Evolutionary conservation across 2,113 vertebrate species (phyloP).

Genomic region (Corydoras sp.): DNA sequence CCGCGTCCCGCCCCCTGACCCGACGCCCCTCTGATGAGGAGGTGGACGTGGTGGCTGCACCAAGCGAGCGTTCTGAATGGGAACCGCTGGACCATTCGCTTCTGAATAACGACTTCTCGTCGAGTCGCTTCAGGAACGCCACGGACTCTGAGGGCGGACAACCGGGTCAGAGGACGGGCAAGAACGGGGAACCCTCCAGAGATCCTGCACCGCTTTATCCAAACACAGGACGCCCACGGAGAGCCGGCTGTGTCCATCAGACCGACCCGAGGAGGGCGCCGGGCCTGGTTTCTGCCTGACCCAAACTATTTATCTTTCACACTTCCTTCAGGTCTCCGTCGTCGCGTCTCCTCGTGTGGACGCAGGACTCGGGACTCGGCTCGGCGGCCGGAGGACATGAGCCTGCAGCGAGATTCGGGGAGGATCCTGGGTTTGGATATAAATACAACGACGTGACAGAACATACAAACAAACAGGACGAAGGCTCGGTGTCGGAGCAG

Average conservation of each 20-base stretch:
- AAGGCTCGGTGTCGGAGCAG: not conserved
- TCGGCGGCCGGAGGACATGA: not conserved
- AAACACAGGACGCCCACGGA: slow-evolving; percentile 34
- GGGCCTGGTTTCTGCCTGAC: slow-evolving; percentile 24
- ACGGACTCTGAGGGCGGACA: slow-evolving; percentile 4
- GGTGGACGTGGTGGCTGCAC: not conserved
- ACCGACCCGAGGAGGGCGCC: slow-evolving; percentile 33
- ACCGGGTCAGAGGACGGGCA: too few relatives aligned
- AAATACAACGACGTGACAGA: not conserved
- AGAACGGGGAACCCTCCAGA: not conserved
- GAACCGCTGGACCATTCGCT: not conserved
- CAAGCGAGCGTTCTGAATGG: not conserved
- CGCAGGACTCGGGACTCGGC: not conserved
- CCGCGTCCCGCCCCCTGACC: too few relatives aligned
- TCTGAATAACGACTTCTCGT: not conserved
- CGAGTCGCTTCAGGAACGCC: slow-evolving; percentile 25
- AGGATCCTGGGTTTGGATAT: not conserved
- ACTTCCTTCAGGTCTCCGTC: not conserved
- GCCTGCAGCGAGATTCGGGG: not conserved
- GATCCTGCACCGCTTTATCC: slow-evolving; percentile 32
- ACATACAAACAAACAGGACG: slow-evolving; percentile 8
- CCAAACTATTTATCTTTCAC: slow-evolving; percentile 22
- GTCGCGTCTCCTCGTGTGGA: not conserved
- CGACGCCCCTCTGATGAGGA: not conserved
- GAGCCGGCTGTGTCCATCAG: slow-evolving; percentile 34